Percentiles rank a stretch among this genome's conserved stretches.
Evolutionary conservation across 2,113 vertebrate genomes (phyloP).

Genomic region (Apteryx mantelli): DNA sequence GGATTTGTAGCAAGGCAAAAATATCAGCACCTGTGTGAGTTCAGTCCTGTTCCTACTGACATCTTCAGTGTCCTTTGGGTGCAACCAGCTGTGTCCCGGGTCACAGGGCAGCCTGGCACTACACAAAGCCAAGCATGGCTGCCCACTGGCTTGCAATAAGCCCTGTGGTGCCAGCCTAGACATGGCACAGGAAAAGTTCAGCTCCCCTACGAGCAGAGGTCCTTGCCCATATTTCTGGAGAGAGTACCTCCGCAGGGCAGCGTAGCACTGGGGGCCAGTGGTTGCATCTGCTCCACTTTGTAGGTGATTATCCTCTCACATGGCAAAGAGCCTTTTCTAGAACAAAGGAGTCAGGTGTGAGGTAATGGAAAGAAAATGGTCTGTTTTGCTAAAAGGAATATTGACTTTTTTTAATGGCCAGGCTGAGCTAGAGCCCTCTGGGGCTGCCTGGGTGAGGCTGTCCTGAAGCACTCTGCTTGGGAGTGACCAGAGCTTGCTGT

Average conservation of each 20-base stretch:
- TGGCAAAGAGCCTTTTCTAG: neutral
- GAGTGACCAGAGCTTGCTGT: neutral
- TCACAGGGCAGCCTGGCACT: neutral
- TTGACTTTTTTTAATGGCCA: conserved; percentile 43
- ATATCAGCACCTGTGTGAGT: neutral
- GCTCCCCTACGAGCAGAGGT: neutral
- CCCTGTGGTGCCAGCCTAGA: neutral
- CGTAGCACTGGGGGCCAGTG: neutral
- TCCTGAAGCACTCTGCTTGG: neutral
- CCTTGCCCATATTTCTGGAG: neutral
- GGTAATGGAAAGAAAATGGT: neutral
- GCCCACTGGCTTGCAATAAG: neutral
- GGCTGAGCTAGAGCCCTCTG: neutral
- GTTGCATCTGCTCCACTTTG: neutral
- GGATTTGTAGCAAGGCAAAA: neutral
- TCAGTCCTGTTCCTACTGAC: neutral
- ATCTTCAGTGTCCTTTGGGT: neutral
- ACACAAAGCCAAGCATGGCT: neutral
- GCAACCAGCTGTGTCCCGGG: neutral
- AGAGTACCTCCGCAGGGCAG: neutral
- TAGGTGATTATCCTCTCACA: neutral
- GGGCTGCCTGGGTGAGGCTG: neutral
- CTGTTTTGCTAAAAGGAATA: conserved; percentile 33
- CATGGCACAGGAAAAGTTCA: neutral
- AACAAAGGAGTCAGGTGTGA: neutral